Evolutionary conservation across 2,113 vertebrate species (phyloP).

Genomic region (Dasypus novemcinctus): DNA sequence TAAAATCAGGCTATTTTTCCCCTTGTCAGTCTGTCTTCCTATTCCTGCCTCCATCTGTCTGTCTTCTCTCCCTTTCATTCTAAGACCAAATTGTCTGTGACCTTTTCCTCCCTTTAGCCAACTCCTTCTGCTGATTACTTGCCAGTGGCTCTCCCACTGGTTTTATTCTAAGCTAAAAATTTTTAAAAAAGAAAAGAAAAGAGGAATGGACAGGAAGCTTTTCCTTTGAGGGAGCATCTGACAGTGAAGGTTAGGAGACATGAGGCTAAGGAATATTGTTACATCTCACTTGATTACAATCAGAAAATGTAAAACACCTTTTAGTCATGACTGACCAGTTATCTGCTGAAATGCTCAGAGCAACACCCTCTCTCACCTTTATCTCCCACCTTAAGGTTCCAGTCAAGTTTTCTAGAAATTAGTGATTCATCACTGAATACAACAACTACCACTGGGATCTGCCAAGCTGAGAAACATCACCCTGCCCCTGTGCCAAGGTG

Average conservation of each 20-base stretch:
- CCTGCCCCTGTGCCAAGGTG: constrained; percentile 1
- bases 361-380: constrained; percentile 48
- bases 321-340: constrained; percentile 59
- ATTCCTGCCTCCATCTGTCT: not conserved
- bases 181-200: not conserved
- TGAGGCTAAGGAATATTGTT: constrained; percentile 67
- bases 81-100: not conserved
- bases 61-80: not conserved
- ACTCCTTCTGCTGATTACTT: not conserved
- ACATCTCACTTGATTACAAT: constrained; percentile 73
- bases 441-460: constrained; percentile 30
- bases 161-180: constrained; percentile 10
- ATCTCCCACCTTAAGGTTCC: constrained; percentile 64
- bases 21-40: not conserved
- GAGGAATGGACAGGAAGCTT: not conserved
- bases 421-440: constrained; percentile 66
- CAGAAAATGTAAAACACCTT: constrained; percentile 66
- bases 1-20: not conserved
- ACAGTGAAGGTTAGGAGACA: constrained; percentile 59
- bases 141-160: not conserved
- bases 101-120: not conserved
- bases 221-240: not conserved
- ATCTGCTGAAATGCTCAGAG: constrained; percentile 51
- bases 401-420: constrained; percentile 76
- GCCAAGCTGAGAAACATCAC: constrained; percentile 50